phyloP scores from a whole-genome alignment of 1,140 invertebrate species.

The Homalodisca vitripennis region DNA sequence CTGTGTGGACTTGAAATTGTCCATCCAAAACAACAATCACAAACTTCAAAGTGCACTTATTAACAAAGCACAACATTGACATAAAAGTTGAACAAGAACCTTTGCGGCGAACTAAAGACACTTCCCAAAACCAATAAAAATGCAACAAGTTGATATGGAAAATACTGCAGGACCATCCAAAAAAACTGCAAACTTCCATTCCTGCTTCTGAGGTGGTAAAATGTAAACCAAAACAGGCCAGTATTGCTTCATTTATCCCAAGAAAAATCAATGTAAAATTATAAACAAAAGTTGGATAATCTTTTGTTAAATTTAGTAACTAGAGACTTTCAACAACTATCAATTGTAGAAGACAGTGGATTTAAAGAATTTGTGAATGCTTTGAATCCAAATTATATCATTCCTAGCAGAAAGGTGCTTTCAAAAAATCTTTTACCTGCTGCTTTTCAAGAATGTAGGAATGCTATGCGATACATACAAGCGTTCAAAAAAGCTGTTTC shows the following conservation, averaged over 20 bases:
- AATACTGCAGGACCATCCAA: no score
- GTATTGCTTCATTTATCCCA: not conserved
- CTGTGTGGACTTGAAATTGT: no score
- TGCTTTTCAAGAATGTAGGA: conserved; percentile 33
- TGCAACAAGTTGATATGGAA: no score
- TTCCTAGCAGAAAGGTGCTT: conserved; percentile 36
- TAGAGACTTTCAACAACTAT: conserved; percentile 19
- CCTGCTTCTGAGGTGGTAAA: no score
- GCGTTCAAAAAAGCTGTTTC: not conserved
- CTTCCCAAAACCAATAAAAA: no score
- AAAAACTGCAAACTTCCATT: no score
- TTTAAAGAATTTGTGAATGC: conserved; percentile 32
- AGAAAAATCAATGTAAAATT: not conserved
- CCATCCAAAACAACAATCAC: no score
- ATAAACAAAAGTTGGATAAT: conserved; percentile 2
- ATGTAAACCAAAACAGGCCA: not conserved
- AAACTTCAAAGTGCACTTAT: no score
- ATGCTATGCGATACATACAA: not conserved
- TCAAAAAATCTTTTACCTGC: conserved; percentile 34
- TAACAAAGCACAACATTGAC: no score
- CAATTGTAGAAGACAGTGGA: conserved; percentile 36
- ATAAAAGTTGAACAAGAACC: no score
- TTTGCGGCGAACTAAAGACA: no score
- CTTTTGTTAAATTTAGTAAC: not conserved
- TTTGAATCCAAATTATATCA: conserved; percentile 22